These are phyloP conservation scores for Myotis daubentonii DNA, from an alignment of 2,797 vertebrate species.

Conservation along the genomic window DNA sequence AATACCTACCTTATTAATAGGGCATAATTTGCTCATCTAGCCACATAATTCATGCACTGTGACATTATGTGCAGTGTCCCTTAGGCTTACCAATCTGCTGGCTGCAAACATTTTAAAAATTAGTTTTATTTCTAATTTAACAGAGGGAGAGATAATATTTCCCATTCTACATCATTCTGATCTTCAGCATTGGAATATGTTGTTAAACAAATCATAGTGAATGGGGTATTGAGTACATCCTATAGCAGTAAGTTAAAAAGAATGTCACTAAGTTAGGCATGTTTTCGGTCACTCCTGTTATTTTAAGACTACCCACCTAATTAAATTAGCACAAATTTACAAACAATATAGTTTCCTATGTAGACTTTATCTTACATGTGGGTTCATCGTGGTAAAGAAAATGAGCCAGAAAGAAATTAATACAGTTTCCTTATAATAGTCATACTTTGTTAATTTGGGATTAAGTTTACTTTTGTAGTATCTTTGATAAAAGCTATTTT, in stretches of 20 bases:
- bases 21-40: background rate
- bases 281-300: background rate
- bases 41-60: background rate
- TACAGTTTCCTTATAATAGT: background rate
- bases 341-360: background rate
- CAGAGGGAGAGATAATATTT: background rate
- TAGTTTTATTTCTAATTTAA: background rate
- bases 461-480: background rate
- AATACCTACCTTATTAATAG: background rate
- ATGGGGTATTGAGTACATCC: background rate
- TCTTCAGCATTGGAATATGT: background rate
- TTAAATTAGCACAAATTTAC: background rate
- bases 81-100: background rate
- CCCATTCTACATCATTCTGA: background rate
- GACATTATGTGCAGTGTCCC: background rate
- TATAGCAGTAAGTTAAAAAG: background rate
- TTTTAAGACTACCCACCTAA: background rate
- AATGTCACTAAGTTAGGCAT: background rate
- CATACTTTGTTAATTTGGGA: background rate
- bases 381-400: background rate
- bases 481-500: background rate
- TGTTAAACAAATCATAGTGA: background rate
- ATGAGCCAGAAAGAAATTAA: slow-evolving; percentile 34
- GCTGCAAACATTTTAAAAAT: background rate
- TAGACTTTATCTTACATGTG: background rate